Evolutionary conservation across 2,888 invertebrate genomes (phyloP).

Genomic region (Morpho helenor): DNA sequence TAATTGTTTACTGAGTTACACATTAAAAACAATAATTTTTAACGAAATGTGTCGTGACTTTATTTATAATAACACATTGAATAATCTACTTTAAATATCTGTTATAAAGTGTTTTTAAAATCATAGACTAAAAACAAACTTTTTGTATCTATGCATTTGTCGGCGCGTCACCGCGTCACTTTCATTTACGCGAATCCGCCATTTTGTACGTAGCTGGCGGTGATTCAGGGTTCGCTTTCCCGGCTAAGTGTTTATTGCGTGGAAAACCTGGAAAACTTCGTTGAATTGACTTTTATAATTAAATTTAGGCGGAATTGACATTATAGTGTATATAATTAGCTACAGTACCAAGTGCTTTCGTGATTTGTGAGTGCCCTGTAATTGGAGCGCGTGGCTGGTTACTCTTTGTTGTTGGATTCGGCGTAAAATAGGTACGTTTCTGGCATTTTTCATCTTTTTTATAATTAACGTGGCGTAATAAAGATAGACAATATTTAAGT

Average conservation of each 20-base stretch:
- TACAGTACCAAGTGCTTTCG: conserved; percentile 66
- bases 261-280: conserved; percentile 66
- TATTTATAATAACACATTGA: too few species aligned
- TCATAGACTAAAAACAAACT: conserved; percentile 19
- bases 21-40: too few species aligned
- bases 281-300: conserved; percentile 51
- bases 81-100: too few species aligned
- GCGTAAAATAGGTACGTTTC: conserved; percentile 22
- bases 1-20: too few species aligned
- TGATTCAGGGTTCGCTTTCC: conserved; percentile 70
- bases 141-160: conserved; percentile 47
- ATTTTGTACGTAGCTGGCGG: conserved; percentile 80
- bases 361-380: conserved; percentile 75
- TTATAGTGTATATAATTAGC: conserved; percentile 56
- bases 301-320: conserved; percentile 55
- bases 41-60: too few species aligned
- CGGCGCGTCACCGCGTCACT: conserved; percentile 76
- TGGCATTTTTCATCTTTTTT: conserved; percentile 3
- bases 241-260: conserved; percentile 67
- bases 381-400: conserved; percentile 79
- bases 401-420: conserved; percentile 78
- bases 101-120: background rate
- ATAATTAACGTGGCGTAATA: background rate
- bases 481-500: background rate
- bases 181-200: conserved; percentile 76